Base-by-base conservation (phyloP, 1,140 invertebrate genomes). In the Pachypeltis micranthus region DNA sequence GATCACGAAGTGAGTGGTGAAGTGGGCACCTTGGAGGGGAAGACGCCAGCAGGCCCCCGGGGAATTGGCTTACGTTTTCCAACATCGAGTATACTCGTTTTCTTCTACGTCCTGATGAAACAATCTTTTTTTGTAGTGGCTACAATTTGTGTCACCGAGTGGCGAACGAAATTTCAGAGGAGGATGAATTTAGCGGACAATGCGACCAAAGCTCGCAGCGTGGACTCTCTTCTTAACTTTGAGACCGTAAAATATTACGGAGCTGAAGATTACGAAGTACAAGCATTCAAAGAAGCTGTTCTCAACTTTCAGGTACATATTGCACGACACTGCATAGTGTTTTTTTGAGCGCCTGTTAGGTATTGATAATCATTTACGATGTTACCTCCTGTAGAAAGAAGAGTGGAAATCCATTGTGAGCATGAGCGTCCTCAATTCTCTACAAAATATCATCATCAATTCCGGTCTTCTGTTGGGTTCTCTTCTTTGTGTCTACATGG, bases 211-310 rank as follows among this genome's bases (percentile, higher is more conserved):
- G 87, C 91, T n/a, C 82, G 87, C 55, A 94, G 88, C 64, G 93
- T 97, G 0, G 95, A 98, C 74, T 96, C 94, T n/a, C 76, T 98
- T 34, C 78, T 98, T 0, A 98, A 98, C 76, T 97, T 94, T 78
- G 94, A 98, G 78, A 98, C 95, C 2, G 94, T 97, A 0, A 98
- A 98, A 75, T 97, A 98, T 76, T 98, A 97, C 72, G 88, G 88
- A 26, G 92, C 92, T 23, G 94, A 98, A 75, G 70, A 81, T 10
- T 96, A 93, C 74, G 95, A 98, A 80, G 86, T 92, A 0, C 75
- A 88, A 55, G 80, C 84, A 51, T 98, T 95, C 71, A 80, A 81
- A 65, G 83, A 87, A 34, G 85, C 90, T 16, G 89, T 97, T 69
- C 67, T 85, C 1, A 82, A 85, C 64, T 96, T 82, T 74, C 92